Evolutionary conservation across 2,113 vertebrate species (phyloP).

Genomic region (Poeciliopsis occidentalis): DNA sequence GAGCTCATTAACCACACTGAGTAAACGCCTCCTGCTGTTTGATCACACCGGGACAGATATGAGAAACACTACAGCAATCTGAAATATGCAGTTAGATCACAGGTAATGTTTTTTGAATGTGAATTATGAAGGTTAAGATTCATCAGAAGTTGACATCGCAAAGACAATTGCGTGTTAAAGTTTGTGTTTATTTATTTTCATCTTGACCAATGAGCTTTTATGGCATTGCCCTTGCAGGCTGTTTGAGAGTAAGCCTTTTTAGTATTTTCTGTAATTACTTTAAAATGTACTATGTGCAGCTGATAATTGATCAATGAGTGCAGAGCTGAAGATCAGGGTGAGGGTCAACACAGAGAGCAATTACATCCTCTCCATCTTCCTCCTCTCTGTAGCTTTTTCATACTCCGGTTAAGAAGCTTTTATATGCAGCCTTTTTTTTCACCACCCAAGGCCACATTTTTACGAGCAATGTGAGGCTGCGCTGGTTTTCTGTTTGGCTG

Average conservation of each 20-base stretch:
- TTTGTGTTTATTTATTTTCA: conserved; percentile 10
- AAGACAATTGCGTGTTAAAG: background rate
- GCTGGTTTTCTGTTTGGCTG: background rate
- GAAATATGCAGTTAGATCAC: background rate
- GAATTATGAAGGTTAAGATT: background rate
- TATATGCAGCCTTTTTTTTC: conserved; percentile 54
- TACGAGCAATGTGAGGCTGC: conserved; percentile 14
- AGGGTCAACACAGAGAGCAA: conserved; percentile 34
- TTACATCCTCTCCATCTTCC: conserved; percentile 37
- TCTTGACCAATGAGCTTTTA: conserved; percentile 3
- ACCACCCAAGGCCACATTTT: conserved; percentile 69
- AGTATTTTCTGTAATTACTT: conserved; percentile 21
- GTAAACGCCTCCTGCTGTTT: conserved; percentile 30
- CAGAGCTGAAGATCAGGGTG: conserved; percentile 40
- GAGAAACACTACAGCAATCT: background rate
- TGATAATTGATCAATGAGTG: conserved; percentile 30
- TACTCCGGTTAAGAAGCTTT: conserved; percentile 40
- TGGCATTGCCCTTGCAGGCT: background rate
- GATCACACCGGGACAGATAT: conserved; percentile 26
- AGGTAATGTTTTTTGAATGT: background rate
- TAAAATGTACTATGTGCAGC: conserved; percentile 16
- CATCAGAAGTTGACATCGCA: background rate
- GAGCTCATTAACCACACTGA: conserved; percentile 52
- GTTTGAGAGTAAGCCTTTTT: conserved; percentile 3
- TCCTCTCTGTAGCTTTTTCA: conserved; percentile 26